A percentile compares a stretch with the other conserved stretches of the same genome.
phyloP scores from a whole-genome alignment of 2,113 vertebrate species.

The Danionella cerebrum region DNA sequence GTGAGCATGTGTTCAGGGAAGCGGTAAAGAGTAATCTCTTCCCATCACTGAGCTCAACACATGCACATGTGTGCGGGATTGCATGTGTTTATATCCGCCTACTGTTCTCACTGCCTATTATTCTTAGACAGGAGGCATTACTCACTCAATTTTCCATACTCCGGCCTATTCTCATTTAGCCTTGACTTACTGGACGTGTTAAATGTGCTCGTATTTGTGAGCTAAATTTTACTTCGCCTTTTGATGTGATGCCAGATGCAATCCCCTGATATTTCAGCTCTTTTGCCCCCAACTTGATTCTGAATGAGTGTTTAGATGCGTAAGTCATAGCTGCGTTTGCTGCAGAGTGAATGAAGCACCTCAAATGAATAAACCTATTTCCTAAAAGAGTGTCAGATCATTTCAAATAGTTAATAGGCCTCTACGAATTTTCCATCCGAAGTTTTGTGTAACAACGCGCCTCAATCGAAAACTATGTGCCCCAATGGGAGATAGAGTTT shows the following conservation, averaged over 20 bases:
- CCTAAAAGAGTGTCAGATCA: no score
- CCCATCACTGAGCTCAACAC: conserved; percentile 24
- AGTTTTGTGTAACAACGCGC: no score
- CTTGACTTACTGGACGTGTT: conserved; percentile 25
- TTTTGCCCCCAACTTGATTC: conserved; percentile 48
- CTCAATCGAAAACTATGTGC: no score
- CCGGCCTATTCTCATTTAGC: conserved; percentile 32
- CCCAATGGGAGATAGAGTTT: no score
- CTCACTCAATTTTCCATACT: conserved; percentile 31
- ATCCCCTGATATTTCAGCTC: conserved; percentile 44
- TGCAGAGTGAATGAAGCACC: not conserved
- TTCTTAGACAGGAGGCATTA: conserved; percentile 29
- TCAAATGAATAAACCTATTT: no score
- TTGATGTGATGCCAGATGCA: conserved; percentile 56
- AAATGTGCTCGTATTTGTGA: conserved; percentile 10
- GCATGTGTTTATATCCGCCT: conserved; percentile 12
- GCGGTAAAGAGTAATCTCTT: conserved; percentile 22
- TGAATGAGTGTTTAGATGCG: conserved; percentile 6
- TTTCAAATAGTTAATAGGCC: no score
- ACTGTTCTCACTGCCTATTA: conserved; percentile 21
- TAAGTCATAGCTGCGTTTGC: not conserved
- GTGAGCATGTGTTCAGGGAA: conserved; percentile 9
- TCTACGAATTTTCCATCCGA: no score
- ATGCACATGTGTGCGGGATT: conserved; percentile 20
- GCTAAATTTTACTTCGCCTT: conserved; percentile 44